Percentiles rank a stretch among this genome's conserved stretches.
Evolutionary conservation across 2,888 invertebrate genomes (phyloP).

Genomic region (Callyntrura sp.): DNA sequence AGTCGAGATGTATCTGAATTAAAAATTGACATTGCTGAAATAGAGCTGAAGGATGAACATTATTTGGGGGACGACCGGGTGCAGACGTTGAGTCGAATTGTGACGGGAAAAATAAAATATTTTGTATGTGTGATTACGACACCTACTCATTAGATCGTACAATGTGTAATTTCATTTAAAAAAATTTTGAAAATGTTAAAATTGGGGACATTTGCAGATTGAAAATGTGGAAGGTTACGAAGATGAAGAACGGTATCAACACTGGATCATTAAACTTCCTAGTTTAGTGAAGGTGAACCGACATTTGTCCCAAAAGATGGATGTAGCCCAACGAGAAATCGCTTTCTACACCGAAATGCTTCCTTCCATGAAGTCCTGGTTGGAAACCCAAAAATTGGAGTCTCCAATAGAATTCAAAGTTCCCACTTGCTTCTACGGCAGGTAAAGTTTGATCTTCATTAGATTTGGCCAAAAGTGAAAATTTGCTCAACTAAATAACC

Average conservation of each 20-base stretch:
- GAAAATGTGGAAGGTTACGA: conserved; percentile 51
- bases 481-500: too few relatives aligned
- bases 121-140: too few relatives aligned
- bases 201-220: too few relatives aligned
- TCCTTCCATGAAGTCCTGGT: conserved; percentile 82
- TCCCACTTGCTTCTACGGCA: conserved; percentile 84
- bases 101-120: conserved; percentile 77
- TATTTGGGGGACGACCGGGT: conserved; percentile 76
- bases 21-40: conserved; percentile 75
- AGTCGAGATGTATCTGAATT: conserved; percentile 2
- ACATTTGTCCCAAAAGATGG: conserved; percentile 73
- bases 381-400: conserved; percentile 63
- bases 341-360: conserved; percentile 84
- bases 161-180: too few relatives aligned
- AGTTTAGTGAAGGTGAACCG: conserved; percentile 74
- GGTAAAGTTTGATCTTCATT: too few relatives aligned
- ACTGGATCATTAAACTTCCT: conserved; percentile 81
- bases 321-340: conserved; percentile 84
- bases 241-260: conserved; percentile 71
- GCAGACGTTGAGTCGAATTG: conserved; percentile 71
- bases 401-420: conserved; percentile 73
- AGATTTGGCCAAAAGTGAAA: too few relatives aligned
- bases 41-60: conserved; percentile 77
- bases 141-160: too few relatives aligned
- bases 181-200: too few relatives aligned